phyloP scores from a whole-genome alignment of 1,140 invertebrate species.

The Leptopilina boulardi region DNA sequence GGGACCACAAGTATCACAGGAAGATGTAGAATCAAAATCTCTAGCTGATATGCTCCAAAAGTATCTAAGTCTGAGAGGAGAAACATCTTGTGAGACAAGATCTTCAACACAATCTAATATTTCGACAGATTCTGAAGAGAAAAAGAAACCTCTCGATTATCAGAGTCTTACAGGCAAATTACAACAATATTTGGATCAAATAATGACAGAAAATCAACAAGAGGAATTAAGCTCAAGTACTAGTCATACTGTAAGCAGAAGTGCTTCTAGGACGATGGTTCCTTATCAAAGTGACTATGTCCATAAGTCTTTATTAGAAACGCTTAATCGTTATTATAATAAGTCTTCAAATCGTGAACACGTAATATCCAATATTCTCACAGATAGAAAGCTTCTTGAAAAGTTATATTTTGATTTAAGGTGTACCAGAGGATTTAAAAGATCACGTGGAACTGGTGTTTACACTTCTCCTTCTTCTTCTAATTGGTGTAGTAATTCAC shows the following conservation, averaged over 20 bases:
- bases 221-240: slow-evolving; percentile 44
- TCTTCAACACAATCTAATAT: slow-evolving; percentile 12
- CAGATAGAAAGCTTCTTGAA: slow-evolving; percentile 83
- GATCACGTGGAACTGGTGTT: slow-evolving; percentile 72
- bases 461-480: slow-evolving; percentile 69
- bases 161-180: slow-evolving; percentile 81
- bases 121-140: slow-evolving; percentile 34
- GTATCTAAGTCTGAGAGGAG: slow-evolving; percentile 79
- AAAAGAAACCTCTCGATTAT: slow-evolving; percentile 75
- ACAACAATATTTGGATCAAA: slow-evolving; percentile 79
- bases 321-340: slow-evolving; percentile 81
- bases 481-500: slow-evolving; percentile 67
- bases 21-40: slow-evolving; percentile 76
- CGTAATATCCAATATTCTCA: slow-evolving; percentile 83
- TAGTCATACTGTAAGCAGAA: slow-evolving; percentile 43
- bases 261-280: slow-evolving; percentile 52
- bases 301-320: slow-evolving; percentile 80
- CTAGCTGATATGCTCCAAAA: slow-evolving; percentile 82
- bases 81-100: slow-evolving; percentile 49
- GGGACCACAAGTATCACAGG: slow-evolving; percentile 46
- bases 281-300: slow-evolving; percentile 77
- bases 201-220: slow-evolving; percentile 67
- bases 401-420: slow-evolving; percentile 84
- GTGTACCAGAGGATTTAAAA: slow-evolving; percentile 81
- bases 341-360: slow-evolving; percentile 81